phyloP scores from a whole-genome alignment of 2,113 vertebrate species.

The Colistium nudipinnis region DNA sequence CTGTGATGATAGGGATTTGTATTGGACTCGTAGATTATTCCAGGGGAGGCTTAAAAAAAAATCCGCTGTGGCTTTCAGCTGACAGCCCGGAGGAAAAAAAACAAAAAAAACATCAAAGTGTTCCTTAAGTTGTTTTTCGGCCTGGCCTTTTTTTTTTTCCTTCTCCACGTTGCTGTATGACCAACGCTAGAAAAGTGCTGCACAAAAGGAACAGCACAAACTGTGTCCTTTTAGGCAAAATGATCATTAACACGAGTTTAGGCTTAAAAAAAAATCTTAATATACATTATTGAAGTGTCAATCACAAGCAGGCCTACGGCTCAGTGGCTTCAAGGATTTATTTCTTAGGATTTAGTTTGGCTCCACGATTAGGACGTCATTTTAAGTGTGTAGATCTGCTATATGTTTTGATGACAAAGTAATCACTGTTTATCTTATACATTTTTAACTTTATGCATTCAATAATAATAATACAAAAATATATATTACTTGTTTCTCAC shows the following conservation, averaged over 20 bases:
- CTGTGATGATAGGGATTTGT: conserved; percentile 66
- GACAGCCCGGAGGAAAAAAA: conserved; percentile 62
- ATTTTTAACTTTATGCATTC: too few relatives aligned
- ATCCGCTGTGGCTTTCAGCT: conserved; percentile 58
- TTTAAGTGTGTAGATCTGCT: neutral
- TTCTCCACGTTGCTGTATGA: conserved; percentile 37
- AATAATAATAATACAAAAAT: too few relatives aligned
- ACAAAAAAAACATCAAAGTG: conserved; percentile 75
- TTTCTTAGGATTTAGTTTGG: neutral
- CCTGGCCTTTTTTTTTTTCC: too few relatives aligned
- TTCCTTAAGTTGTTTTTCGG: conserved; percentile 56
- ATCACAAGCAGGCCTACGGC: neutral
- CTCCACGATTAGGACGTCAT: neutral
- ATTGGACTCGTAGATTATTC: conserved; percentile 60
- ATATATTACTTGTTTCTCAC: too few relatives aligned
- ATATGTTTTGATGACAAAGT: neutral
- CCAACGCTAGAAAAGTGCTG: conserved; percentile 21
- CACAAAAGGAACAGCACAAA: neutral
- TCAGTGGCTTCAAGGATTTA: neutral
- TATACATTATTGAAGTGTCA: conserved; percentile 1
- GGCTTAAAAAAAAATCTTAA: neutral
- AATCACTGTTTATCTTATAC: neutral
- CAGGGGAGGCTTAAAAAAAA: conserved; percentile 57
- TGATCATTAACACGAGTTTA: neutral
- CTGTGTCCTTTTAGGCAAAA: neutral